Evolutionary conservation across 2,113 vertebrate genomes (phyloP), one percentile per base, ranked within the genome.

Genomic region (Oxygymnocypris stewartii): DNA sequence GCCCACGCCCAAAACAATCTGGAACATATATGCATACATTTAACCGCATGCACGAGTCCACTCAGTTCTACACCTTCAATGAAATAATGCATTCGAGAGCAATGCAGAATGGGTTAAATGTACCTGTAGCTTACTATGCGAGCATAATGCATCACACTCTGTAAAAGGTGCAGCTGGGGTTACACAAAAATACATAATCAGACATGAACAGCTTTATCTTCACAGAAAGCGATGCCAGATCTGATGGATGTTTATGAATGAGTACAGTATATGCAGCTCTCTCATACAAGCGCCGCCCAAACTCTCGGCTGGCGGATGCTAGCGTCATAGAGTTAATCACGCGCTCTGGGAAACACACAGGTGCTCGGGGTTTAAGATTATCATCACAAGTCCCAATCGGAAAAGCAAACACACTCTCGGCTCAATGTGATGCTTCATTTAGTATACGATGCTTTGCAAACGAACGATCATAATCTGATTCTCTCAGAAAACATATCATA

Each of bases 271-370:
- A 61, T 49, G 14, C 35, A 63, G 23, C 63, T 80, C 79, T 75
- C 49, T 37, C 84, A 11, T 9, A 75, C 47, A 23, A 18, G 20
- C 37, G 9, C n/a, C 31, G 25, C 59, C 25, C 25, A 85, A 84
- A 86, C 88, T 78, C 82, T 88, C 88, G n/a, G 88, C 88, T 13
- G 9, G 40, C 51, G 13, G 20, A 44, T 14, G 20, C 69, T n/a
- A 74, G 71, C 85, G 80, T 89, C 88, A 87, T 89, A 47, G 59
- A 86, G 82, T 84, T 81, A 16, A 6, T 78, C 75, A 57, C 16
- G 2, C 11, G 9, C 10, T 69, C 80, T 51, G 47, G 18, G 18
- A 12, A 31, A 51, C 51, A 85, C 75, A 40, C 23, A 40, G 44
- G 59, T 42, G 86, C 31, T 57, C 2, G 3, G 9, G 23, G 51